Evolutionary conservation across 2,113 vertebrate species (phyloP), one percentile per base, ranked within the genome.

Genomic region (Cebidichthys violaceus): DNA sequence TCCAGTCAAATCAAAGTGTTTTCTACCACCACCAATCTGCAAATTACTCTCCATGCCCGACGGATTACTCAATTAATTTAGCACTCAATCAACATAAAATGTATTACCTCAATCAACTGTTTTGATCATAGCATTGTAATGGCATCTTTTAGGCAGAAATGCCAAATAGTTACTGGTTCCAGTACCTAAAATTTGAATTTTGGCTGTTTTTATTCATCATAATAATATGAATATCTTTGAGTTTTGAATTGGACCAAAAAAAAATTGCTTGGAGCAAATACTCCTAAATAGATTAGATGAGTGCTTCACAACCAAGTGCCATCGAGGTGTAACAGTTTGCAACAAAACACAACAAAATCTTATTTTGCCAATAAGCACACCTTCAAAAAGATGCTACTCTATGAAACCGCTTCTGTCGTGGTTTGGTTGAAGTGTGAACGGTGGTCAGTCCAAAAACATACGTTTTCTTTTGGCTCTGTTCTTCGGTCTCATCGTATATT

Each of bases 1-100:
- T 54, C 11, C n/a, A 39, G 50, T 54, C 33, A 54, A 54, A 54
- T 70, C 10, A 69, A 69, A n/a, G 33, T 22, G 45, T 74, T 61
- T 50, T 20, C 18, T 20, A 9, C 47, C 43, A 15, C 43, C 43
- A 3, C 35, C 17, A 24, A 60, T 31, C 24, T 27, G 24, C 35
- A 39, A 29, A 73, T 22, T 43, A 14, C 55, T 43, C 8, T 71
- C 1, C 35, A 52, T 3, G 8, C 8, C 10, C 18, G n/a, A 13
- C n/a, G 37, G 29, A 52, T 27, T 9, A 29, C 10, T 60, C 9
- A n/a, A 66, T 20, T 14, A 2, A 62, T 50, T 60, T 2, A n/a
- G 4, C 1, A n/a, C 3, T 29, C 9, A 31, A 18, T 27, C 24
- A 2, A 22, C 45, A 69, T 14, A 35, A 55, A 39, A 39, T 2